A percentile compares a stretch with the other conserved stretches of the same genome.
Evolutionary conservation across 2,888 invertebrate genomes (phyloP).

Genomic region (Ectemnius lituratus): DNA sequence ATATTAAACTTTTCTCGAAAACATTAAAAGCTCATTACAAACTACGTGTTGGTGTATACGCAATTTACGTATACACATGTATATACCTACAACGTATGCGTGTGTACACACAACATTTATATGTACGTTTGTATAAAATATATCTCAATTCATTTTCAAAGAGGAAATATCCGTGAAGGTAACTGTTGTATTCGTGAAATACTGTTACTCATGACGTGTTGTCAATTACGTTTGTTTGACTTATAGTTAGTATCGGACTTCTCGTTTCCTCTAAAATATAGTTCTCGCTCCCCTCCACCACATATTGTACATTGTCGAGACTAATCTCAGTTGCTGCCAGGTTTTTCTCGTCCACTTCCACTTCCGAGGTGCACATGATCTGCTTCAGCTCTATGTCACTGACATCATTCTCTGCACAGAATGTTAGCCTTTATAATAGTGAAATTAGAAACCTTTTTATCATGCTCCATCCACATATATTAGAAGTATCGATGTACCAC

Average conservation of each 20-base stretch:
- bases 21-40: slow-evolving; percentile 14
- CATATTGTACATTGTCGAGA: slow-evolving; percentile 80
- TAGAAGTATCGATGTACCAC: slow-evolving; percentile 36
- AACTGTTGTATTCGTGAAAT: too few relatives aligned
- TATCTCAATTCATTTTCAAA: slow-evolving; percentile 28
- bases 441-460: too few relatives aligned
- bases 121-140: slow-evolving; percentile 25
- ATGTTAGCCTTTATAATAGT: too few relatives aligned
- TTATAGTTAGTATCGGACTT: slow-evolving; percentile 56
- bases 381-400: slow-evolving; percentile 60
- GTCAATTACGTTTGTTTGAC: slow-evolving; percentile 47
- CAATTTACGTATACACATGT: slow-evolving; percentile 13
- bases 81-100: slow-evolving; percentile 12
- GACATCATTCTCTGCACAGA: slow-evolving; percentile 51
- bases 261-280: slow-evolving; percentile 66
- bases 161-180: slow-evolving; percentile 18
- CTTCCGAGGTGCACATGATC: slow-evolving; percentile 68
- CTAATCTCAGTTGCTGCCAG: slow-evolving; percentile 80
- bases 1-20: slow-evolving; percentile 9
- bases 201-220: neutral
- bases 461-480: too few relatives aligned
- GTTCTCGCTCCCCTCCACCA: slow-evolving; percentile 72
- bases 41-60: slow-evolving; percentile 10
- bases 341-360: slow-evolving; percentile 81
- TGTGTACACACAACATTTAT: slow-evolving; percentile 16